Evolutionary conservation across 2,797 vertebrate species (phyloP).

Genomic region (Acanthis flammea): DNA sequence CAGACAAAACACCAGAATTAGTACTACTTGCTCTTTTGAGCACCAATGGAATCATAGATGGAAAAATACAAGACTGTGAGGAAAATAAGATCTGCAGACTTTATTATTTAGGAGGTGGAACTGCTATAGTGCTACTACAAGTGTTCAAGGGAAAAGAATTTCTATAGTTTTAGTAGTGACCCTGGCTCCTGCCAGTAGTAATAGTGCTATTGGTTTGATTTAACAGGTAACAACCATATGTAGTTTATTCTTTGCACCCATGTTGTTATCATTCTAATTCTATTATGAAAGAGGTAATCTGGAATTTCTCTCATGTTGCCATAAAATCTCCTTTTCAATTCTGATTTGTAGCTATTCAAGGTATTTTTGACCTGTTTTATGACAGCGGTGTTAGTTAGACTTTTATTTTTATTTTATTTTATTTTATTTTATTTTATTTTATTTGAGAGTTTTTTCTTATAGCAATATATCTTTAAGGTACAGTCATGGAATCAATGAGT

Average conservation of each 20-base stretch:
- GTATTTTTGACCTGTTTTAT: background rate
- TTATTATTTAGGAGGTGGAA: background rate
- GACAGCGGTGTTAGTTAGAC: background rate
- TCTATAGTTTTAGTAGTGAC: background rate
- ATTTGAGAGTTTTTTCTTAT: rapidly evolving
- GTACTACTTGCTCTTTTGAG: background rate
- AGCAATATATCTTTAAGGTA: background rate
- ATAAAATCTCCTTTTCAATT: background rate
- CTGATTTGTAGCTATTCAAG: background rate
- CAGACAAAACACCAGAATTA: background rate
- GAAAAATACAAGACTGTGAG: background rate
- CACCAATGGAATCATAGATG: background rate
- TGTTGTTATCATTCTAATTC: background rate
- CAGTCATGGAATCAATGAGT: background rate
- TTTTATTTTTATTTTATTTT: background rate
- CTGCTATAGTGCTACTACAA: background rate
- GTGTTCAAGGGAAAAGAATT: background rate
- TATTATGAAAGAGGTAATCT: background rate
- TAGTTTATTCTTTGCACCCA: background rate
- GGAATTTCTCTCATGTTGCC: background rate
- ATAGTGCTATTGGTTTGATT: background rate
- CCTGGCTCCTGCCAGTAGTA: background rate
- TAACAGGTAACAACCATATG: background rate
- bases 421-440: background rate
- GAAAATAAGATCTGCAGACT: background rate